phyloP scores from a whole-genome alignment of 1,140 invertebrate genomes.

The Drosophila fuyamai region DNA sequence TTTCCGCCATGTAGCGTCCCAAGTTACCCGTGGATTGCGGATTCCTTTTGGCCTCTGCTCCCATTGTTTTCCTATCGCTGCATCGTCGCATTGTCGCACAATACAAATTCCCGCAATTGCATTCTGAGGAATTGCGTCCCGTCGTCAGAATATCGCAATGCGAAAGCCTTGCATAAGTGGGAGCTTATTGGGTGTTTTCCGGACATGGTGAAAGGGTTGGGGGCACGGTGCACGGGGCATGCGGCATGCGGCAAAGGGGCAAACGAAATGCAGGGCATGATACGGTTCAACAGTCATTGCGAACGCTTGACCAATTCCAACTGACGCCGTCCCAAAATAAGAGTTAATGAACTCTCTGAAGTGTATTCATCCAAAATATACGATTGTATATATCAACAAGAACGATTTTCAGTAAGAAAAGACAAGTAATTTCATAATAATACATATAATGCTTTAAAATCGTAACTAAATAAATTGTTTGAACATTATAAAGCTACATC shows the following conservation, averaged over 20 bases:
- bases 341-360: constrained; percentile 16
- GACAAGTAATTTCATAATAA: no score
- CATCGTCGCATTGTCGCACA: constrained; percentile 59
- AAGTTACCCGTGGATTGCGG: constrained; percentile 48
- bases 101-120: constrained; percentile 47
- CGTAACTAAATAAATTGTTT: no score
- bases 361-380: background rate
- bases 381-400: background rate
- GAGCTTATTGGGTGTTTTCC: constrained; percentile 34
- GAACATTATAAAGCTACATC: no score
- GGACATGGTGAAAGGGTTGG: background rate
- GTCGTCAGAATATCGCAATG: constrained; percentile 26
- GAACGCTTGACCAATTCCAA: background rate
- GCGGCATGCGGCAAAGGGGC: background rate
- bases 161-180: constrained; percentile 33
- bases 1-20: background rate
- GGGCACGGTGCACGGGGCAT: background rate
- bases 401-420: background rate
- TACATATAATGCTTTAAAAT: no score
- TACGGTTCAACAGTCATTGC: background rate
- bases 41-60: constrained; percentile 66
- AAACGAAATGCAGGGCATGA: background rate
- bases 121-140: constrained; percentile 39
- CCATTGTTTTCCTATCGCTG: constrained; percentile 71
- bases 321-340: background rate